These are phyloP conservation scores for Leptodactylus fuscus DNA, from an alignment of 2,113 vertebrate species.

Conservation along the genomic window DNA sequence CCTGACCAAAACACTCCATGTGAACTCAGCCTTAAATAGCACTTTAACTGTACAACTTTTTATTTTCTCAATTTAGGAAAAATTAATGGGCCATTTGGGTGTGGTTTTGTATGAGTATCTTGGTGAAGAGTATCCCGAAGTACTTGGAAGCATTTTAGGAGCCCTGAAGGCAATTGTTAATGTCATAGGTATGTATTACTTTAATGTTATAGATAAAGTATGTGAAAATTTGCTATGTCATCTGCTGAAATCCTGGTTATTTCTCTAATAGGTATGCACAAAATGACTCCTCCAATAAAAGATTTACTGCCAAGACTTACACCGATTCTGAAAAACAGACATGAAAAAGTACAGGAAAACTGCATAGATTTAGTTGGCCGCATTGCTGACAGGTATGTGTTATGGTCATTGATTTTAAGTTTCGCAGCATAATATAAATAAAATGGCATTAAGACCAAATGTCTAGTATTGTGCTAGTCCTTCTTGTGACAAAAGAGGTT, in stretches of 20 bases:
- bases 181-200: conserved; percentile 86
- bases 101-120: conserved; percentile 98
- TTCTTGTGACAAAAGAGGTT: too few relatives aligned
- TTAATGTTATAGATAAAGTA: not conserved
- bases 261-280: conserved; percentile 91
- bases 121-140: conserved; percentile 98
- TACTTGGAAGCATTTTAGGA: conserved; percentile 96
- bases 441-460: too few relatives aligned
- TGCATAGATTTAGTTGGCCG: conserved; percentile 98
- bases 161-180: conserved; percentile 98
- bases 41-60: too few relatives aligned
- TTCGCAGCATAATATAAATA: not conserved
- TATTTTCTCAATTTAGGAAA: conserved; percentile 81
- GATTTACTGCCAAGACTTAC: conserved; percentile 94
- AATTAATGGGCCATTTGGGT: conserved; percentile 98
- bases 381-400: conserved; percentile 91
- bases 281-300: conserved; percentile 99
- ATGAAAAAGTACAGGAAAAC: conserved; percentile 98
- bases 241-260: not conserved
- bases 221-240: not conserved
- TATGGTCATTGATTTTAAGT: not conserved
- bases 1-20: too few relatives aligned
- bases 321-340: conserved; percentile 97
- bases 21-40: too few relatives aligned
- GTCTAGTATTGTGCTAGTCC: too few relatives aligned